phyloP scores from a whole-genome alignment of 1,140 invertebrate species.

The Zophobas morio region DNA sequence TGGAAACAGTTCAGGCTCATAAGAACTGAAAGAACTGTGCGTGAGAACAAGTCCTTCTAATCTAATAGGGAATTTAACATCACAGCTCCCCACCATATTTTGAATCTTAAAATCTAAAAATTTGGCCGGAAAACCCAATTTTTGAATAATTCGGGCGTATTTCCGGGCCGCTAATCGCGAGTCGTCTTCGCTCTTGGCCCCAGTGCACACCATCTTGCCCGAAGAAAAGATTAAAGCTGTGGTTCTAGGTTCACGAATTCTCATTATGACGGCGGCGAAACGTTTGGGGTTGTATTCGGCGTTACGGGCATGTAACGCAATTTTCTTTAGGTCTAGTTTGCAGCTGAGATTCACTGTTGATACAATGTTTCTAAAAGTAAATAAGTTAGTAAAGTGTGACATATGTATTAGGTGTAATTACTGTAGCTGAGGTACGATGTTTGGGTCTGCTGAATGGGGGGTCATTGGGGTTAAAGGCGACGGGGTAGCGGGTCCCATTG shows the following conservation, averaged over 20 bases:
- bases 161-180: constrained; percentile 97
- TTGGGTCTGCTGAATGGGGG: constrained; percentile 93
- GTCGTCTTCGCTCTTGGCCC: constrained; percentile 99
- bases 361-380: constrained; percentile 89
- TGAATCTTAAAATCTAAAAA: constrained; percentile 99
- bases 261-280: constrained; percentile 99
- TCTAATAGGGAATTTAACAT: constrained; percentile 99
- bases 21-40: constrained; percentile 98
- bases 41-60: constrained; percentile 97
- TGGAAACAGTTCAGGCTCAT: constrained; percentile 96
- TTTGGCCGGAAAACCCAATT: constrained; percentile 95
- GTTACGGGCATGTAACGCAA: constrained; percentile 98
- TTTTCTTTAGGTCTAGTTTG: constrained; percentile 96
- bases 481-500: constrained; percentile 82
- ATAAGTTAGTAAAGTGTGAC: not conserved
- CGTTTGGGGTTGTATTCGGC: constrained; percentile 99
- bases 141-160: constrained; percentile 99
- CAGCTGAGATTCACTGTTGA: constrained; percentile 98
- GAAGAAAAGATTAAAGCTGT: constrained; percentile 99
- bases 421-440: constrained; percentile 95
- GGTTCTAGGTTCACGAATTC: constrained; percentile 97
- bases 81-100: constrained; percentile 99
- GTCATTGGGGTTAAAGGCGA: constrained; percentile 94
- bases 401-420: constrained; percentile 67
- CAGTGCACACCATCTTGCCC: constrained; percentile 99